Evolutionary conservation across 2,888 invertebrate species (phyloP), one percentile per base, ranked within the genome.

Genomic region (Noctua janthina): DNA sequence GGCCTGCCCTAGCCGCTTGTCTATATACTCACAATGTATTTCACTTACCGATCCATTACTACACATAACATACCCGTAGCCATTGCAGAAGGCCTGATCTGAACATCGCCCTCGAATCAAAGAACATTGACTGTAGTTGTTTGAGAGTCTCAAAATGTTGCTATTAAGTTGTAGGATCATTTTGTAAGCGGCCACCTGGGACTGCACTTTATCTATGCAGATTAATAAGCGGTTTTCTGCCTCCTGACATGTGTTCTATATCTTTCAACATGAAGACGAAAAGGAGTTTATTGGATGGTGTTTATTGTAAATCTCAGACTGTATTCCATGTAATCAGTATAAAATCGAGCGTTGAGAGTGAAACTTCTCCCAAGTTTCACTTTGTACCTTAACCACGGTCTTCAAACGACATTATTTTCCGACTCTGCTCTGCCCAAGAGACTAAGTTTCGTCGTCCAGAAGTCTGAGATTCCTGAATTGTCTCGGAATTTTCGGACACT

Each of bases 391-490:
- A 46, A 66, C 64, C 56, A 13, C 68, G 11, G 71, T 64, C 39
- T 76, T 79, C 85, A 54, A 62, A 71, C 54, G 59, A 59, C n/a
- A 67, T 74, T 73, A 76, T 67, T 69, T 62, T 51, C 35, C 46
- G 39, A 43, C 54, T 59, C 7, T 69, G 43, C 20, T 39, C 35
- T 66, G 29, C 68, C 66, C 82, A 71, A 66, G 82, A 39, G 72
- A 81, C 71, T 68, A 64, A 81, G 70, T 77, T 78, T 62, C 64
- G 59, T 69, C 74, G 68, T 83, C 62, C 75, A 68, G 70, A 82
- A 87, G 67, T 77, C 71, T 72, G 66, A 70, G 73, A 87, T 84
- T 81, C 78, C 72, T 74, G 59, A 85, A 76, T 71, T 76, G 72
- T 83, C 74, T 79, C 39, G 43, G 59, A 72, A 79, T 79, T 77